Conservation (phyloP, 2,797 vertebrate species). For the Kryptopterus vitreolus region DNA sequence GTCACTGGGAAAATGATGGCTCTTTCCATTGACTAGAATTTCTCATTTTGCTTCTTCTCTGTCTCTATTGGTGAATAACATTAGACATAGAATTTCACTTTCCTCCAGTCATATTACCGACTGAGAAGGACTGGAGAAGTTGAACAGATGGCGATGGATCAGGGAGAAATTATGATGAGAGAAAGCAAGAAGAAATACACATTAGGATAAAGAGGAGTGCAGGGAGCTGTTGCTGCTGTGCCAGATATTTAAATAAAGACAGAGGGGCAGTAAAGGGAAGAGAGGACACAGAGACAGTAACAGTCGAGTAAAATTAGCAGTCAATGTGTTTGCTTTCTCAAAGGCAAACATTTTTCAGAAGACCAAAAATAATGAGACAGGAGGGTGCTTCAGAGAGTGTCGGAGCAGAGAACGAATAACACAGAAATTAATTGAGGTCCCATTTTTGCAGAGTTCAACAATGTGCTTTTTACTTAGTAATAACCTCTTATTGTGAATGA, state of each 20-base stretch:
- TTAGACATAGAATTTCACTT: constrained; percentile 17
- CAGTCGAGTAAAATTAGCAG: neutral
- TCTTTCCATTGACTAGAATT: constrained; percentile 72
- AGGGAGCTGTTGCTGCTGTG: constrained; percentile 1
- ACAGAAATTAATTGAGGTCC: neutral
- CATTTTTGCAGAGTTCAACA: neutral
- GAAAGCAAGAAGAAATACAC: constrained; percentile 22
- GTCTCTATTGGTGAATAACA: constrained; percentile 2
- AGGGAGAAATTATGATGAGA: constrained; percentile 30
- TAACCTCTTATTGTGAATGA: neutral
- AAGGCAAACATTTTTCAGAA: constrained; percentile 42
- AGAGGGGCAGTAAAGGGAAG: neutral
- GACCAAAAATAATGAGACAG: neutral
- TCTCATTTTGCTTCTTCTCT: constrained; percentile 62
- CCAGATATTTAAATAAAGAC: constrained; percentile 16
- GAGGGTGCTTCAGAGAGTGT: neutral
- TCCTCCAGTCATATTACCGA: neutral
- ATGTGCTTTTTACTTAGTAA: neutral
- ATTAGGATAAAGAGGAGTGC: constrained; percentile 12
- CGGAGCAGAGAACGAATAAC: neutral
- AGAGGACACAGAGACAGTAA: neutral
- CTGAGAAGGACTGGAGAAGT: neutral
- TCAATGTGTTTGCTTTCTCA: constrained; percentile 1
- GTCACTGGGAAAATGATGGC: constrained; percentile 70
- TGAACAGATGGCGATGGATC: constrained; percentile 33